These are phyloP conservation scores for Hesperophylax magnus DNA, from an alignment of 1,140 invertebrate genomes.

Conservation along the genomic window DNA sequence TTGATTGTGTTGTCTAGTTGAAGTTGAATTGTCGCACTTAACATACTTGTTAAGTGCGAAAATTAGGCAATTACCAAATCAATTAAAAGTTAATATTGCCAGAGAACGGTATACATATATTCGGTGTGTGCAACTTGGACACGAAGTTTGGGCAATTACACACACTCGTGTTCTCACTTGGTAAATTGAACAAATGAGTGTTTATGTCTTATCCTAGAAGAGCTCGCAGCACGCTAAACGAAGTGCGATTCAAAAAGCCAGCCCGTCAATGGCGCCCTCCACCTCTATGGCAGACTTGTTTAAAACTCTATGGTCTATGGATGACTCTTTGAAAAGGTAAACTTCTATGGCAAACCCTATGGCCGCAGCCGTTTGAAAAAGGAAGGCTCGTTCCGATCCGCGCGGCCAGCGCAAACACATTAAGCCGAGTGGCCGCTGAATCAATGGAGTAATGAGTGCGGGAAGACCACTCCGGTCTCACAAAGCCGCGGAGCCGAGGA, in stretches of 20 bases:
- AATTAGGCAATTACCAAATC: no score
- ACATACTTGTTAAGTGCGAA: no score
- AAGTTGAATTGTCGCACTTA: no score
- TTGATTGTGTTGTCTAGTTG: no score
- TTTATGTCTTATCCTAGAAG: constrained; percentile 32
- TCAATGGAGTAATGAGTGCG: constrained; percentile 41
- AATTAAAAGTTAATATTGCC: no score
- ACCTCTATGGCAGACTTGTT: constrained; percentile 6
- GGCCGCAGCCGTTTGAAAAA: constrained; percentile 24
- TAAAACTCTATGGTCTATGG: constrained; percentile 18
- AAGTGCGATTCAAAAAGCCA: constrained; percentile 21
- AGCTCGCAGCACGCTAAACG: constrained; percentile 18
- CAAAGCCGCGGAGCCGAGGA: constrained; percentile 46
- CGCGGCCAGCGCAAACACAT: constrained; percentile 35
- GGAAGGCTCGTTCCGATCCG: constrained; percentile 1
- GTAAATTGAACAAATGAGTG: constrained; percentile 28
- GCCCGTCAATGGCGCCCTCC: constrained; percentile 30
- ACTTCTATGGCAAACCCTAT: constrained; percentile 41
- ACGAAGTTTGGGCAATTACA: constrained; percentile 15
- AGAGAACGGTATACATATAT: no score
- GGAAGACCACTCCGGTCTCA: constrained; percentile 42
- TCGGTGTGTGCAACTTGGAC: no score
- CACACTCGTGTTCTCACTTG: constrained; percentile 22
- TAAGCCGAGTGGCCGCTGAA: constrained; percentile 33
- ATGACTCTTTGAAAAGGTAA: constrained; percentile 15